Evolutionary conservation across 2,888 invertebrate genomes (phyloP).

Genomic region (Heteropelma amictum): DNA sequence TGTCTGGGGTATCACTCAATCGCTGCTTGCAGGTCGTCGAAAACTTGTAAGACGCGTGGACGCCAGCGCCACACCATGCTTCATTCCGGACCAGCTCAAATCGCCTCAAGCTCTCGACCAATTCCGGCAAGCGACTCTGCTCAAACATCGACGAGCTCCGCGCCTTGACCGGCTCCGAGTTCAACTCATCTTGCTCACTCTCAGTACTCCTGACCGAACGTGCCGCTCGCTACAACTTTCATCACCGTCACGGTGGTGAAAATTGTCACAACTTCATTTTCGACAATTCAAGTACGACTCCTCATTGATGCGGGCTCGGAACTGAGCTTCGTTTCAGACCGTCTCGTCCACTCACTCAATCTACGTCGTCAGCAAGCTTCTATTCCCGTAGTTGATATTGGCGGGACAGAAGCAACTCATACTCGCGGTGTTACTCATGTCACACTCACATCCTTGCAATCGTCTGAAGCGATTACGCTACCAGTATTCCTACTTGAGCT

Average conservation of each 20-base stretch:
- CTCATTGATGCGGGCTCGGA: constrained; percentile 49
- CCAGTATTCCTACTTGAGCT: constrained; percentile 14
- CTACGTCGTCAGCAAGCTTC: not conserved
- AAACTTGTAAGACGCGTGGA: not conserved
- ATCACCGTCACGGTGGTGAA: too few relatives aligned
- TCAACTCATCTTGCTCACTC: too few relatives aligned
- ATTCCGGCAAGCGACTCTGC: too few relatives aligned
- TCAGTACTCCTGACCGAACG: not conserved
- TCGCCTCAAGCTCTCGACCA: too few relatives aligned
- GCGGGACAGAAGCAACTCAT: constrained; percentile 5
- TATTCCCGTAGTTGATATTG: constrained; percentile 24
- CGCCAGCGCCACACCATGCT: constrained; percentile 15
- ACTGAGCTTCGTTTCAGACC: constrained; percentile 37
- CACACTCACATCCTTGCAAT: not conserved
- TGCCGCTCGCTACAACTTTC: not conserved
- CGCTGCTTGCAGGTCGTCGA: not conserved
- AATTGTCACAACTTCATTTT: not conserved
- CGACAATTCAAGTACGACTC: not conserved
- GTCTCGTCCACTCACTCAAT: not conserved
- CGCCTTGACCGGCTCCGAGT: too few relatives aligned
- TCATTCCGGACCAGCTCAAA: too few relatives aligned
- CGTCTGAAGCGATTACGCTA: not conserved
- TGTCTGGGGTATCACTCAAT: constrained; percentile 12
- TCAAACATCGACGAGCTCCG: too few relatives aligned
- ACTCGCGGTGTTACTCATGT: constrained; percentile 4